A percentile compares a stretch with the other conserved stretches of the same genome.
Conservation (phyloP, 2,888 invertebrate species). For the Oscheius sp. region DNA sequence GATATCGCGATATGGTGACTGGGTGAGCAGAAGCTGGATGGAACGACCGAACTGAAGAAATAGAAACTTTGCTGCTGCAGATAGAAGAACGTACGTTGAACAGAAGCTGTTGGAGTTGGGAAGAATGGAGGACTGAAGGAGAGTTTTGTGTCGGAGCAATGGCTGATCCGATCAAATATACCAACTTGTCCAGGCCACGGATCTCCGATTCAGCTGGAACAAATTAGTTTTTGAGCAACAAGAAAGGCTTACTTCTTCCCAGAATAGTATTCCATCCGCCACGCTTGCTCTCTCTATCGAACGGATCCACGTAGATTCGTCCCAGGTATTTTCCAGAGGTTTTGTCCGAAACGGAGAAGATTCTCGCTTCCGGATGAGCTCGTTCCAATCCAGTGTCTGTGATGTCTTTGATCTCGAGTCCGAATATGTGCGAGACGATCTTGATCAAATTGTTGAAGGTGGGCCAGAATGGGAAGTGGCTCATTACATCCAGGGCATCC, state of each 20-base stretch:
- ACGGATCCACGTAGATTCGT: conserved; percentile 71
- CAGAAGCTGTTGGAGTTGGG: conserved; percentile 65
- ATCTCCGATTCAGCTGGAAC: conserved; percentile 61
- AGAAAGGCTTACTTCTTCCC: conserved; percentile 60
- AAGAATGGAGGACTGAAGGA: conserved; percentile 67
- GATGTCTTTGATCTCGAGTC: conserved; percentile 57
- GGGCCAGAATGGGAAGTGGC: conserved; percentile 72
- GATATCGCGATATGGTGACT: conserved; percentile 81
- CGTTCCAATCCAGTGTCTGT: conserved; percentile 63
- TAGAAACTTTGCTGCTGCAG: conserved; percentile 1
- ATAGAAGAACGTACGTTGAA: conserved; percentile 51
- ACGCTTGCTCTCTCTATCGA: conserved; percentile 64
- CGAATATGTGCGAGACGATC: conserved; percentile 63
- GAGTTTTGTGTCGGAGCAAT: conserved; percentile 55
- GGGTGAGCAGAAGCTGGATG: conserved; percentile 87
- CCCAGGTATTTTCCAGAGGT: conserved; percentile 57
- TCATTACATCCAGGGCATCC: conserved; percentile 69
- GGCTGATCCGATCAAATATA: conserved; percentile 69
- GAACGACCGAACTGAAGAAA: conserved; percentile 84
- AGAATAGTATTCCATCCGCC: conserved; percentile 67
- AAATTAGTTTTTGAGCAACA: neutral
- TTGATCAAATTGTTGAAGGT: conserved; percentile 68
- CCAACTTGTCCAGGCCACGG: conserved; percentile 68
- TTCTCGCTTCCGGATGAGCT: conserved; percentile 65
- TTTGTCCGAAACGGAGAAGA: conserved; percentile 66